Base-by-base conservation (phyloP, 2,888 invertebrate genomes). In the Oxyteleia sp. region DNA sequence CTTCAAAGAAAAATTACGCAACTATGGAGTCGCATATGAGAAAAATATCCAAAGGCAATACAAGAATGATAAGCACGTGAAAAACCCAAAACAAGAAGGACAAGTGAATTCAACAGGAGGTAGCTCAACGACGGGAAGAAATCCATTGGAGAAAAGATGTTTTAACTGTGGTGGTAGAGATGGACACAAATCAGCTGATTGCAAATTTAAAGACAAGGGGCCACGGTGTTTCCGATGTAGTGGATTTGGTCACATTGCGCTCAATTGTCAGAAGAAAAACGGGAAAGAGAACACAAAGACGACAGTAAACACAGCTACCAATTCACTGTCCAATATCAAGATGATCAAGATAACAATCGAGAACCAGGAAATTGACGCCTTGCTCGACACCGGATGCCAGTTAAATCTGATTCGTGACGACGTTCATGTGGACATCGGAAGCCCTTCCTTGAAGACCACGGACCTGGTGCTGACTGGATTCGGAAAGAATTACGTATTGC, bases 201-300 rank as follows among this genome's bases (percentile, higher is more conserved):
- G 82, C 16, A 51, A 41, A 35, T 35, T 38, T 23, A 81, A 69
- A 13, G 26, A 61, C 11, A 68, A 75, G 32, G 81, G 66, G 15
- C 74, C 29, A 35, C 66, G 66, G 35, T 81, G 81, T 43, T 81
- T 74, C 38, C 41, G 32, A n/a, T 86, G 82, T 53, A 47, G 66
- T 8, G 61, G 72, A 13, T 80, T 71, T 26, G 85, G 85, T 8
- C 85, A 87, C 32, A 81, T 85, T 11, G 63, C 87, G 0, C 1
- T 63, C 5, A 76, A 66, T 10, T 87, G 84, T 13, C 15, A 26
- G 5, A 35, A 35, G 35, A 35, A 35, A 2, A 10, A 35, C 13
- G 41, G 13, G 3, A 13, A 41, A 2, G 41, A 41, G 7, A 1
- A 29, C 11, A 1, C 15, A 4, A 57, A 57, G 35, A 64, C 49